Percentiles rank a stretch among this genome's conserved stretches.
Evolutionary conservation across 1,140 invertebrate genomes (phyloP).

Genomic region (Drosophila yakuba): DNA sequence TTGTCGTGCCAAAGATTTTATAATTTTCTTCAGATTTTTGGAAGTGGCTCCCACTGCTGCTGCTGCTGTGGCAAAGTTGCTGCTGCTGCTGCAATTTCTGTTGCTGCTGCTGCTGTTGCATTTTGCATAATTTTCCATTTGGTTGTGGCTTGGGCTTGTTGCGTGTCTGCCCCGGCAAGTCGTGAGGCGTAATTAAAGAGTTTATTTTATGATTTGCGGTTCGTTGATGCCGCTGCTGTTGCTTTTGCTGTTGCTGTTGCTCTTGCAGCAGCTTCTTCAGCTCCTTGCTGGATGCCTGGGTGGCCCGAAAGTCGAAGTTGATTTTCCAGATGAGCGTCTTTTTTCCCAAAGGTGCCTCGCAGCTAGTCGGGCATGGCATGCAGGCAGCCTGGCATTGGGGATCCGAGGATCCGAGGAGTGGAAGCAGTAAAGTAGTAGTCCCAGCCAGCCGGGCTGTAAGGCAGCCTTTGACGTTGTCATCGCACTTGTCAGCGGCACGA

Average conservation of each 20-base stretch:
- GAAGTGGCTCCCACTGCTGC: conserved; percentile 56
- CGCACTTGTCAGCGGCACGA: conserved; percentile 73
- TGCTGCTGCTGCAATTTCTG: conserved; percentile 11
- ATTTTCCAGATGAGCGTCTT: conserved; percentile 74
- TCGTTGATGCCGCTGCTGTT: conserved; percentile 42
- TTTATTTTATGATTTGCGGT: conserved; percentile 81
- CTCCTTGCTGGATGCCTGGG: conserved; percentile 50
- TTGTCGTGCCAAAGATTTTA: conserved; percentile 81
- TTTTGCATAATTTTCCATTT: conserved; percentile 82
- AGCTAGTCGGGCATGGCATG: conserved; percentile 58
- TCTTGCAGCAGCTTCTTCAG: conserved; percentile 20
- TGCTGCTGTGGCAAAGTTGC: conserved; percentile 22
- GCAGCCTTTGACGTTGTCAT: conserved; percentile 68
- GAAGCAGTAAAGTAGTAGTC: not conserved
- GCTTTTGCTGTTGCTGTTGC: conserved; percentile 11
- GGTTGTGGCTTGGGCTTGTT: conserved; percentile 54
- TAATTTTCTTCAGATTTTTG: conserved; percentile 77
- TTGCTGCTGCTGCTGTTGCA: conserved; percentile 52
- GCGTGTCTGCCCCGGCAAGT: conserved; percentile 62
- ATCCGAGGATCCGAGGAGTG: not conserved
- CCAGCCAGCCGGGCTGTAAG: conserved; percentile 6
- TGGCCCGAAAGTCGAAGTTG: conserved; percentile 69
- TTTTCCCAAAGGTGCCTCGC: conserved; percentile 62
- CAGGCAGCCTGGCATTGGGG: conserved; percentile 17
- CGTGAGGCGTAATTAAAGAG: conserved; percentile 82